Evolutionary conservation across 2,113 vertebrate species (phyloP), one percentile per base, ranked within the genome.

Genomic region (Bombycilla garrulus): DNA sequence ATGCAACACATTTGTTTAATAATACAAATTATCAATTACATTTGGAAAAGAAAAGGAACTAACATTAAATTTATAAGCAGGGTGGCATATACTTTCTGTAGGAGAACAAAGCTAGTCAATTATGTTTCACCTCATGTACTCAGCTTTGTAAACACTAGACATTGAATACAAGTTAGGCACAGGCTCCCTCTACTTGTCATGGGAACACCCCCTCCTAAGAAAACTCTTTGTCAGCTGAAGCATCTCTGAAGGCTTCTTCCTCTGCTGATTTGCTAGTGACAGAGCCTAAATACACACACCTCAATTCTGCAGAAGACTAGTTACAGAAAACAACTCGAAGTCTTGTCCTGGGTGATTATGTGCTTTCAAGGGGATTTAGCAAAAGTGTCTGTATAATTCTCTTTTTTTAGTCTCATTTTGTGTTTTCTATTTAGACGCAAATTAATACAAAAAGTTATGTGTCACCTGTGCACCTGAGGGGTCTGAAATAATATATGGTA

Each of bases 201-300:
- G 13, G 33, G 81, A 56, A 62, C 3, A 73, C 3, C 4, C 1
- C 0, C 3, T 56, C 11, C 25, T 62, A 58, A 62, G 29, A 36
- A 92, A 79, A 12, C 14, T 71, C 11, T 23, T 11, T 45, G 15
- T 44, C 23, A 81, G 5, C 20, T 74, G 16, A 81, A 85, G 15
- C 5, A 23, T 35, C 16, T 67, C 29, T 82, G 25, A 51, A 74
- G 3, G 2, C 12, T 85, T 87, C 26, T 60, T 76, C 6, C 6
- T 66, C 14, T 51, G 11, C 20, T 7, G 15, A 4, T 28, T 62
- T 44, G 1, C 18, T 81, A 24, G 5, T 31, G 38, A 20, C 3
- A 38, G 20, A n/a, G 3, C 5, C n/a, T 29, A 71, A 18, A 15
- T 70, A n/a, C 17, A 35, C 10, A 50, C 0, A 0, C 2, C 4